These are phyloP conservation scores for Girardinus metallicus DNA, from an alignment of 2,797 vertebrate genomes.

Conservation along the genomic window DNA sequence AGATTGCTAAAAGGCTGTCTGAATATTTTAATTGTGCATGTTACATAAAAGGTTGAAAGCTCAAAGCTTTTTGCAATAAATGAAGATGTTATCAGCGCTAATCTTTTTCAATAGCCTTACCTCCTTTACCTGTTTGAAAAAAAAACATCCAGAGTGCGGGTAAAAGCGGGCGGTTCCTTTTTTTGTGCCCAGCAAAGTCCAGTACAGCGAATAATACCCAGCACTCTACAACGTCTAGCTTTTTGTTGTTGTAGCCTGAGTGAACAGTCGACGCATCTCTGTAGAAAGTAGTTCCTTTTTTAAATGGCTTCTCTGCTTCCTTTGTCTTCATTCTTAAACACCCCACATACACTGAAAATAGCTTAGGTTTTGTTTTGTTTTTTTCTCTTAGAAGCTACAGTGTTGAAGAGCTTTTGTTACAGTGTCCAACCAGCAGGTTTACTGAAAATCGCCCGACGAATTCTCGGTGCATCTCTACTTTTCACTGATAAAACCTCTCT, in stretches of 20 bases:
- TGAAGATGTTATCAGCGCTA: neutral
- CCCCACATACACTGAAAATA: neutral
- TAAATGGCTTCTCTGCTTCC: neutral
- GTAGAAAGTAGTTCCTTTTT: neutral
- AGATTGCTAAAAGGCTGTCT: neutral
- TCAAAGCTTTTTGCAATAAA: neutral
- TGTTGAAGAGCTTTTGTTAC: neutral
- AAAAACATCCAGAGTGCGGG: neutral
- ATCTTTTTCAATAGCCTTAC: neutral
- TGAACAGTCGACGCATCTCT: neutral
- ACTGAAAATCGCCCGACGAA: neutral
- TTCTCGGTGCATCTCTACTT: slow-evolving; percentile 30
- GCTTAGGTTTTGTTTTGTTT: neutral
- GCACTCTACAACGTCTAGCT: neutral
- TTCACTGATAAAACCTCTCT: slow-evolving; percentile 30
- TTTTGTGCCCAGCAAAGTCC: neutral
- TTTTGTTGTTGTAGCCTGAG: neutral
- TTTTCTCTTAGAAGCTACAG: neutral
- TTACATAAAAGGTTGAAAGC: neutral
- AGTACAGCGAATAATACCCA: neutral
- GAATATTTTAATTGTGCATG: neutral
- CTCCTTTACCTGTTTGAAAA: neutral
- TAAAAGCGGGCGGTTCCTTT: neutral
- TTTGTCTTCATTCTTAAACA: neutral
- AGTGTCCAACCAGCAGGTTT: neutral